Evolutionary conservation across 64 coral and sea anemone species (phyloP), one percentile per base, ranked within the genome.

Genomic region (Dendrophyllia cribrosa): DNA sequence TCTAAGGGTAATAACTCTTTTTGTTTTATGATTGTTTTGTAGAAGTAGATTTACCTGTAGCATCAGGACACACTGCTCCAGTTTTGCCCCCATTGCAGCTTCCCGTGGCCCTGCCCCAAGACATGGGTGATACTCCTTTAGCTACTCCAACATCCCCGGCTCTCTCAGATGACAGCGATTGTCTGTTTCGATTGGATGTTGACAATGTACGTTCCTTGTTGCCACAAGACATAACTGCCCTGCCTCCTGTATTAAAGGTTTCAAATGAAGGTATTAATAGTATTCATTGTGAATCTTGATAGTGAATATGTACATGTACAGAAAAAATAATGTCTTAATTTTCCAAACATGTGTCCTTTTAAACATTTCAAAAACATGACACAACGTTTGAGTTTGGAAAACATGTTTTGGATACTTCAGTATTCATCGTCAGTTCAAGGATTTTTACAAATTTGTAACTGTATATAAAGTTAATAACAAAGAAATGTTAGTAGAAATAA

Each of bases 101-200:
- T 16, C 85, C 85, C 4, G 51, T 74, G 26, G 7, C 55, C 0
- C 67, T 49, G 24, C 47, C 69, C 7, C 49, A 49, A 61, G 67
- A 73, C 23, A 23, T 78, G 3, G 34, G 69, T 43, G 72, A 43
- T 43, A 77, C 91, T 0, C 60, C 79, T 14, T 59, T 94, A 21
- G 78, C 92, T 19, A 83, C 89, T 15, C 95, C 95, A 24, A 60
- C 87, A 4, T 97, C 95, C 2, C 95, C 95, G 4, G 92, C 95
- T 14, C 68, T 94, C n/a, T 94, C 92, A 81, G 95, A 97, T 56
- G 95, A 97, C 88, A 97, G 95, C 72, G 95, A 97, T 72, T 82
- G 93, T 70, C 80, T 83, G 50, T 97, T 97, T 82, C 73, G 95
- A 70, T 77, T 97, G 58, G 95, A 97, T 91, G 83, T 97, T 56